phyloP scores from a whole-genome alignment of 2,113 vertebrate species.

The Bolborhynchus lineola region DNA sequence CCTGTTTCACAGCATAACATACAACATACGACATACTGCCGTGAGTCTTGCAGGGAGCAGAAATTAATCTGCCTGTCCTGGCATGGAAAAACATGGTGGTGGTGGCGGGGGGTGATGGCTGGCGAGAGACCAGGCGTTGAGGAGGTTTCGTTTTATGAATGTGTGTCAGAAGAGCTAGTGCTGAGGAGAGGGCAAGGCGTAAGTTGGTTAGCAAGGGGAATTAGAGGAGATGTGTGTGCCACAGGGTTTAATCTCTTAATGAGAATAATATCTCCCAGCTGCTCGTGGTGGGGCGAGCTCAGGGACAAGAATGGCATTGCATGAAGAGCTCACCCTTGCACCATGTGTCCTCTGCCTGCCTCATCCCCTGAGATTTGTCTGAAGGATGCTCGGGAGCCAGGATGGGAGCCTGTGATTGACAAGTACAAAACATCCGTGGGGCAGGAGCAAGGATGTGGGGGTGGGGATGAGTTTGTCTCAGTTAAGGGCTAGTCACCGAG shows the following conservation, averaged over 20 bases:
- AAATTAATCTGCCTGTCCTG: neutral
- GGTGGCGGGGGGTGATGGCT: neutral
- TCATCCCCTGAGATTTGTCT: neutral
- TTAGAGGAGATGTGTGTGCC: neutral
- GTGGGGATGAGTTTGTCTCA: neutral
- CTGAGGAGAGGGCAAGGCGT: accelerated
- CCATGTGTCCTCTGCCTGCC: neutral
- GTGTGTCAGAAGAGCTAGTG: neutral
- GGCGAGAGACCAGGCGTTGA: neutral
- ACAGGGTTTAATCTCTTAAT: conserved; percentile 31
- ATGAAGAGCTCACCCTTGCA: neutral
- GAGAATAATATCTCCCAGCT: conserved; percentile 19
- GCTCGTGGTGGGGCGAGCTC: neutral
- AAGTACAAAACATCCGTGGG: neutral
- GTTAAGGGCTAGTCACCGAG: neutral
- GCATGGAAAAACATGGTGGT: neutral
- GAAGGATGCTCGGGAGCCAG: neutral
- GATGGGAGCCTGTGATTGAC: neutral
- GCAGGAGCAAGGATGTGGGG: neutral
- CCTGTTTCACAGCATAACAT: neutral
- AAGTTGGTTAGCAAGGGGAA: neutral
- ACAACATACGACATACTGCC: neutral
- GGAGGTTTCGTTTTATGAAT: neutral
- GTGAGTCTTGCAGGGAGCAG: neutral
- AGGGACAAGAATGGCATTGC: neutral